phyloP scores from a whole-genome alignment of 2,888 invertebrate species.

The Dascillus cervinus region DNA sequence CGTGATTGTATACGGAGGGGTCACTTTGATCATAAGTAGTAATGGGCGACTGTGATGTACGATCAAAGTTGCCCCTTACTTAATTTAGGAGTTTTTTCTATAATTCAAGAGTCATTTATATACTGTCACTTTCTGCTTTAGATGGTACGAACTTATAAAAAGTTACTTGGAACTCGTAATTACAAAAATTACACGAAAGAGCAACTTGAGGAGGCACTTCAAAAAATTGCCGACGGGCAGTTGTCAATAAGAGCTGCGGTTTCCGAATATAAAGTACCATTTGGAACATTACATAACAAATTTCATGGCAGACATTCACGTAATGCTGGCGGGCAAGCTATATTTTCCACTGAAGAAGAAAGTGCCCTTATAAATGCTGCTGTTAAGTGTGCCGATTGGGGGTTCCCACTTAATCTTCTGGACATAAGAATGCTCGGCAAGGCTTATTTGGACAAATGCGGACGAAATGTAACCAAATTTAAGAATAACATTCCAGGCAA shows the following conservation, averaged over 20 bases:
- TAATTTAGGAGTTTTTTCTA: too few relatives aligned
- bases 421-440: slow-evolving; percentile 21
- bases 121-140: too few relatives aligned
- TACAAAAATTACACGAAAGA: slow-evolving; percentile 6
- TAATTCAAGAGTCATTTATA: too few relatives aligned
- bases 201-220: slow-evolving; percentile 9
- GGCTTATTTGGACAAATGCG: slow-evolving; percentile 19
- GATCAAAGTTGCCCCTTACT: too few relatives aligned
- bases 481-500: too few relatives aligned
- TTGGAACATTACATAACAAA: slow-evolving; percentile 6
- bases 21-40: too few relatives aligned
- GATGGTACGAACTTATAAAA: slow-evolving; percentile 4
- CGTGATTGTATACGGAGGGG: too few relatives aligned
- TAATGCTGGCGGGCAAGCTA: slow-evolving; percentile 9
- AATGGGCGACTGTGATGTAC: too few relatives aligned
- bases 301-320: slow-evolving; percentile 3
- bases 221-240: slow-evolving; percentile 7
- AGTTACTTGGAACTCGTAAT: background rate
- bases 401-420: slow-evolving; percentile 16
- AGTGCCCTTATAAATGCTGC: slow-evolving; percentile 5
- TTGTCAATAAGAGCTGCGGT: slow-evolving; percentile 4
- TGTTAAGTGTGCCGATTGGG: slow-evolving; percentile 18
- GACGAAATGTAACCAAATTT: slow-evolving; percentile 15
- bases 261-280: slow-evolving; percentile 3
- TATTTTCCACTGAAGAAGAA: slow-evolving; percentile 10